Evolutionary conservation across 1,140 invertebrate species (phyloP), one percentile per base, ranked within the genome.

Genomic region (Euura saliciscinereae): DNA sequence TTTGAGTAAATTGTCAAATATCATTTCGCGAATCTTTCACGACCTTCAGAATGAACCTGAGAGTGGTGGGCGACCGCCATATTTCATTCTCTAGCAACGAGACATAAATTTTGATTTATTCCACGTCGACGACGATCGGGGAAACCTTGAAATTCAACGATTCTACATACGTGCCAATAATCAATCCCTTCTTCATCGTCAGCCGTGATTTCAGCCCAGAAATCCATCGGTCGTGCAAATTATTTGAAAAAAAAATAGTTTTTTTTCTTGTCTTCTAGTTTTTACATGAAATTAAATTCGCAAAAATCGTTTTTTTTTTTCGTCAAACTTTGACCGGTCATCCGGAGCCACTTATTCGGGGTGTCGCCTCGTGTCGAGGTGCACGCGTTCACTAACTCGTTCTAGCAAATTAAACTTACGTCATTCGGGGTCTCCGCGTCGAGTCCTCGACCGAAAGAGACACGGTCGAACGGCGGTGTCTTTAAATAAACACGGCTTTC

Each of bases 401-500:
- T 28, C 28, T 8, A 11, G 13, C 51, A 59, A 59, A 59, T 59
- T 59, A 59, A 59, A 59, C 51, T 59, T 59, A 59, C 51, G 51
- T 59, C 51, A 59, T 59, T 59, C 8, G 51, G 51, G 51, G 51
- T 8, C 51, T 59, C 51, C 51, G 51, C 51, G 10, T 4, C 51
- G 51, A 59, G 51, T 59, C 51, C 5, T 59, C 51, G 51, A 59
- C 51, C 51, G 51, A 59, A n/a, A 59, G 3, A 59, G 6, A 59
- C 51, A 59, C 51, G 51, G 51, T 59, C 51, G 51, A 59, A 11
- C 51, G 8, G 51, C 6, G 8, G 8, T 28, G 51, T 59, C 51
- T 59, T 59, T 59, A 59, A 59, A 59, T 59, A 59, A 59, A 59
- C 51, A 59, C 51, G 51, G 51, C 51, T 59, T 59, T 59, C 51